phyloP scores from a whole-genome alignment of 2,113 vertebrate genomes.

The Nicator chloris region DNA sequence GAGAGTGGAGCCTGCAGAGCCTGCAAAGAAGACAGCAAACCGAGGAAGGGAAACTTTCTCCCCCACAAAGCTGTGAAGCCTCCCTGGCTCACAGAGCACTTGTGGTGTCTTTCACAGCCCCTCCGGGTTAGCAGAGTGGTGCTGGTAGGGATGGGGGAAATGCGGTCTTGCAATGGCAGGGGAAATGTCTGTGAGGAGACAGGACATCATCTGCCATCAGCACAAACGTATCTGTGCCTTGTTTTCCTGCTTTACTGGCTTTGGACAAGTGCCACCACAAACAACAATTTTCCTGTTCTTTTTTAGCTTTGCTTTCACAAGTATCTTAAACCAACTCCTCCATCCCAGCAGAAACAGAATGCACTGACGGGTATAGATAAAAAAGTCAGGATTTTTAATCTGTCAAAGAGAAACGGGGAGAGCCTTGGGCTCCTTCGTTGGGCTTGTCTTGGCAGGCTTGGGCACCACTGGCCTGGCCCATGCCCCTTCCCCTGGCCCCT shows the following conservation, averaged over 20 bases:
- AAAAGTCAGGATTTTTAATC: neutral
- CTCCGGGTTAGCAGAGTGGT: neutral
- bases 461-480: neutral
- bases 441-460: neutral
- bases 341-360: neutral
- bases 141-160: neutral
- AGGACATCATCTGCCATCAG: neutral
- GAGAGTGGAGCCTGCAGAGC: neutral
- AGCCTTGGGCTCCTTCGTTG: neutral
- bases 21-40: neutral
- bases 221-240: neutral
- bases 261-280: neutral
- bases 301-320: neutral
- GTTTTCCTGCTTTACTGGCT: neutral
- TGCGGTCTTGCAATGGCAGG: neutral
- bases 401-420: neutral
- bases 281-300: neutral
- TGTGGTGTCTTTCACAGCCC: neutral
- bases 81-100: neutral
- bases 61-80: neutral
- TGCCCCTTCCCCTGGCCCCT: neutral
- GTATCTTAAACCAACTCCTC: neutral
- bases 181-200: neutral
- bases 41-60: neutral
- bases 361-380: neutral